Evolutionary conservation across 1,140 invertebrate species (phyloP).

Genomic region (Megalopta genalis): DNA sequence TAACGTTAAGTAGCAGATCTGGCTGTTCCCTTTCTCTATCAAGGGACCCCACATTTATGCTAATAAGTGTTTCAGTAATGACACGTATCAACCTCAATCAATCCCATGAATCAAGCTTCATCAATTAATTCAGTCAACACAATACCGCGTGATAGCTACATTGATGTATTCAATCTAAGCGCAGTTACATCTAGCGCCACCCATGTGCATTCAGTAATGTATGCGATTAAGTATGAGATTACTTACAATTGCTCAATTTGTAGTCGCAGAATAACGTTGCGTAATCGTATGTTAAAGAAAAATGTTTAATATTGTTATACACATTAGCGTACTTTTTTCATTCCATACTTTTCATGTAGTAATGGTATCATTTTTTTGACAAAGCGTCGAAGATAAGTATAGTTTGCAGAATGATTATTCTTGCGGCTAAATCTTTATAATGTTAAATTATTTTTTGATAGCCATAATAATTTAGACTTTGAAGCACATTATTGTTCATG

Average conservation of each 20-base stretch:
- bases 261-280: too few species aligned
- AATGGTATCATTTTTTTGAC: too few species aligned
- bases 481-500: too few species aligned
- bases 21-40: not conserved
- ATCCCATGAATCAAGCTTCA: conserved; percentile 20
- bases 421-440: too few species aligned
- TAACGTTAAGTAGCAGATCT: not conserved
- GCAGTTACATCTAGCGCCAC: conserved; percentile 27
- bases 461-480: too few species aligned
- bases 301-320: too few species aligned
- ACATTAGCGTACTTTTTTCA: too few species aligned
- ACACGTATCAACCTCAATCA: conserved; percentile 2
- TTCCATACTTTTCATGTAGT: too few species aligned
- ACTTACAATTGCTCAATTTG: not conserved
- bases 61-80: not conserved
- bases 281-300: too few species aligned
- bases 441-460: too few species aligned
- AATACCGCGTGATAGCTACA: conserved; percentile 16
- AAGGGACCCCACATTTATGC: not conserved
- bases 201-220: not conserved
- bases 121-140: conserved; percentile 37
- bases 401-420: too few species aligned
- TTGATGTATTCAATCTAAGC: conserved; percentile 44
- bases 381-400: too few species aligned
- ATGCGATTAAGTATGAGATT: not conserved